Evolutionary conservation across 2,888 invertebrate species (phyloP).

Genomic region (Campoplex nolae): DNA sequence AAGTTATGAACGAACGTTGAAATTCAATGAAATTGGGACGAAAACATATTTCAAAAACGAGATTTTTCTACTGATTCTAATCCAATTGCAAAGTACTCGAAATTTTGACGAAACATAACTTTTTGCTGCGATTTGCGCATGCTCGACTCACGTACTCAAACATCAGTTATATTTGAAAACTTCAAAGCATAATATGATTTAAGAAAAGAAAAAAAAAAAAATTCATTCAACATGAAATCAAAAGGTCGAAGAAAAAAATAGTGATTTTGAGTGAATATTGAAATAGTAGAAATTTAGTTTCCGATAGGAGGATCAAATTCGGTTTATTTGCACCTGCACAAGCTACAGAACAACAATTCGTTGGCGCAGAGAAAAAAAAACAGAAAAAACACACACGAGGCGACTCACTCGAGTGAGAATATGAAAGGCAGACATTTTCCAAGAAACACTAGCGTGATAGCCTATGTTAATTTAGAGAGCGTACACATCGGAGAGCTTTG

Average conservation of each 20-base stretch:
- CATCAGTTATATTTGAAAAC: neutral
- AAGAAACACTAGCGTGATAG: neutral
- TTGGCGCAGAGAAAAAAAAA: slow-evolving; percentile 46
- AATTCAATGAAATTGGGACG: no score
- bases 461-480: neutral
- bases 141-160: neutral
- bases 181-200: neutral
- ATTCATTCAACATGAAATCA: neutral
- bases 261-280: slow-evolving; percentile 3
- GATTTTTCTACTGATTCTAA: neutral
- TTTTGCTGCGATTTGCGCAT: neutral
- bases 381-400: slow-evolving; percentile 14
- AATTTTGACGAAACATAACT: neutral
- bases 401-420: slow-evolving; percentile 45
- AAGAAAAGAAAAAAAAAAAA: neutral
- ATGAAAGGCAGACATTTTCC: slow-evolving; percentile 30
- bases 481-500: neutral
- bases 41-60: neutral
- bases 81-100: neutral
- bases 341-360: slow-evolving; percentile 76
- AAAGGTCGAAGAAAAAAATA: neutral
- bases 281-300: slow-evolving; percentile 18
- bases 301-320: slow-evolving; percentile 29
- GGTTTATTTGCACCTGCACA: slow-evolving; percentile 79
- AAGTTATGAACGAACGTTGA: no score